Percentiles rank a stretch among this genome's conserved stretches.
phyloP scores from a whole-genome alignment of 2,888 invertebrate species.

The Onthophagus sagittarius region DNA sequence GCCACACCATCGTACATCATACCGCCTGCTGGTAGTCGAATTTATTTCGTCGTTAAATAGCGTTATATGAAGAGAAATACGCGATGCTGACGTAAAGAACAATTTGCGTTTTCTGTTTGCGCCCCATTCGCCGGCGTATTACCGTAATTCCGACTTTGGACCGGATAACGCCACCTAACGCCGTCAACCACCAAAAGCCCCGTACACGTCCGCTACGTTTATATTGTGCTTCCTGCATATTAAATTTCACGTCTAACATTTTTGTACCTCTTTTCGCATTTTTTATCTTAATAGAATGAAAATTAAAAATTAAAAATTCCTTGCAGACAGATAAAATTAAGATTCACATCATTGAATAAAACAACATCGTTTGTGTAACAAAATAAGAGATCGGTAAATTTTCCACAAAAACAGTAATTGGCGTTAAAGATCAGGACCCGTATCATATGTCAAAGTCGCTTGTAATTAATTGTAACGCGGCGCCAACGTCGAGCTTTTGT shows the following conservation, averaged over 20 bases:
- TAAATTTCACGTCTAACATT: background rate
- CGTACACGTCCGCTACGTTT: background rate
- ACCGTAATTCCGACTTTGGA: background rate
- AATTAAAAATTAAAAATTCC: background rate
- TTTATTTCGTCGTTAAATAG: constrained; percentile 6
- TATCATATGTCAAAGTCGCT: background rate
- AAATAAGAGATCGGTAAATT: background rate
- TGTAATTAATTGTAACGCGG: background rate
- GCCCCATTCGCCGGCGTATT: constrained; percentile 16
- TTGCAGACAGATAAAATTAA: too few relatives aligned
- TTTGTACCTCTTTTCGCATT: background rate
- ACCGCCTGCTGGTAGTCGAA: background rate
- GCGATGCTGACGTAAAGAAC: constrained; percentile 5
- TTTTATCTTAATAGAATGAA: background rate
- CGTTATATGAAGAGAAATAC: constrained; percentile 8
- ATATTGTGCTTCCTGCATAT: background rate
- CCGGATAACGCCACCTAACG: background rate
- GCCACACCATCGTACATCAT: background rate
- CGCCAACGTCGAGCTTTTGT: background rate
- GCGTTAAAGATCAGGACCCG: background rate
- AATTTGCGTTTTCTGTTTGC: constrained; percentile 15
- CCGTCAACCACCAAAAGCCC: background rate
- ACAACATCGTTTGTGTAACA: background rate
- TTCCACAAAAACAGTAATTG: background rate
- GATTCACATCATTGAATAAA: too few relatives aligned